Evolutionary conservation across 2,888 invertebrate species (phyloP), one percentile per base, ranked within the genome.

Genomic region (Lymantria monacha): DNA sequence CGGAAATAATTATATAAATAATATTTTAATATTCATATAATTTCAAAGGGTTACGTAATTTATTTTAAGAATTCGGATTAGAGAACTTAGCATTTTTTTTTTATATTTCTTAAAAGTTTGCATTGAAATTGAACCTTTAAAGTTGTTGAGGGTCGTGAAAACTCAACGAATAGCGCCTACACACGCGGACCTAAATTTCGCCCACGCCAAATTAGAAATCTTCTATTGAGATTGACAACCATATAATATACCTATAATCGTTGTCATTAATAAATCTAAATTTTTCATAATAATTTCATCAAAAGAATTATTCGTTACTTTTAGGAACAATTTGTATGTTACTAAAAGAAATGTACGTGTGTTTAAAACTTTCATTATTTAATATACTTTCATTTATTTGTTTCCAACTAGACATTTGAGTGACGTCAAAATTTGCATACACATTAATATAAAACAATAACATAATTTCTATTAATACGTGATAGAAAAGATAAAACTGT

Each of bases 221-320:
- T 33, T 56, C 40, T 42, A 14, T 44, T 33, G 46, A 56, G 56
- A 58, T 57, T 65, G 46, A 51, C 47, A 13, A 30, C 15, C 49
- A 11, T 14, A 37, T 13, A 40, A 31, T 30, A 11, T 53, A n/a
- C n/a, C n/a, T n/a, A 41, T 50, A 49, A 55, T 44, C 37, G 45
- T 45, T 37, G 10, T 46, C 14, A 47, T 43, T 53, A 46, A 46
- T 44, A 58, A 53, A 57, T 51, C n/a, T n/a, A n/a, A n/a, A n/a
- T n/a, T n/a, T 51, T 42, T 57, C 9, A 12, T 37, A 14, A n/a
- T n/a, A n/a, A n/a, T n/a, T n/a, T n/a, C 44, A 14, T 42, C 36
- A 36, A 53, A 53, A 8, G 10, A 14, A 30, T 40, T 8, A n/a
- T 44, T 49, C 50, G 38, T 48, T 49, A 41, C 47, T 42, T 42